Base-by-base conservation (phyloP, 2,797 vertebrate genomes). In the Mastacembelus armatus region DNA sequence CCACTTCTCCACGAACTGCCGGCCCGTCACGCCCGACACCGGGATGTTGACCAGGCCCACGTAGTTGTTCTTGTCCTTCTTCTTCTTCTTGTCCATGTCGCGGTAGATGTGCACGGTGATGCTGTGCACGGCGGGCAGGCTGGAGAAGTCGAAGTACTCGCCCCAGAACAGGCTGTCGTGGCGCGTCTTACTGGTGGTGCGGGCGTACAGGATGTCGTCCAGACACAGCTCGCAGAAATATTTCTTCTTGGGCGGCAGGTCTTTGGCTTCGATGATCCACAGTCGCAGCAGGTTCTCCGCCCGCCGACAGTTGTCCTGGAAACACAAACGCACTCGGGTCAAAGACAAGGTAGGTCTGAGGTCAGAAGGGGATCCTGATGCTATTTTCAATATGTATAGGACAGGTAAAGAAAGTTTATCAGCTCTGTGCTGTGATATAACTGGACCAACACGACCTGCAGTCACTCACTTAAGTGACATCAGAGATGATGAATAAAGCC, bases 201-300 rank as follows among this genome's bases (percentile, higher is more conserved):
- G 95, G 60, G 96, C 97, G 74, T 96, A 97, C 43, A 99, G 93
- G 7, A 95, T 94, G 81, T 98, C 98, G 54, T 99, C 98, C 91
- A 99, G 94, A 77, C 98, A 99, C 83, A 99, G 92, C 93, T 99
- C 98, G 62, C 97, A 99, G 89, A 99, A 99, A 50, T 98, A 99
- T 63, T 95, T 96, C 93, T 98, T 99, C 88, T 98, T 98, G 2
- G 96, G 94, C 9, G 95, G 94, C 69, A 99, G 92, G 72, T 99
- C 98, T 92, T 96, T 98, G 86, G 97, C 97, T 86, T 99, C 98
- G 15, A 99, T 98, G 88, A 99, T 96, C 97, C 97, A 99, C 69
- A 99, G 93, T 0, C 96, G 95, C 49, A 99, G 95, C 58, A 96
- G 85, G 77, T 98, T 95, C 85, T 99, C 98, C 5, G 93, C 93